Conservation (phyloP, 2,797 vertebrate genomes). For the Chlorospingus flavigularis region DNA sequence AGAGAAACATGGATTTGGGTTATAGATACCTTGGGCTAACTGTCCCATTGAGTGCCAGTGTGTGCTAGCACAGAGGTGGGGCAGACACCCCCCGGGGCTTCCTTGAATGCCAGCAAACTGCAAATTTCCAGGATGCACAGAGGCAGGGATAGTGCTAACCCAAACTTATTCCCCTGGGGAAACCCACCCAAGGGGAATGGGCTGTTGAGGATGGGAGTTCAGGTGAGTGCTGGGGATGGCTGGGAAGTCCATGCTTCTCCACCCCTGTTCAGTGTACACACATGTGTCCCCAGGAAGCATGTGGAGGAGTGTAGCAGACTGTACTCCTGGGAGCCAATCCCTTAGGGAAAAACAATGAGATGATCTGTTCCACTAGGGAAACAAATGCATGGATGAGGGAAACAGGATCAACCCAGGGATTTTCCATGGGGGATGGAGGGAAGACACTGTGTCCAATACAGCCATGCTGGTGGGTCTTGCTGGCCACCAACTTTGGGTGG, state of each 20-base stretch:
- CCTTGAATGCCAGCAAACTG: not conserved
- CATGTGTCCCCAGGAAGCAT: accelerated
- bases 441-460: not conserved
- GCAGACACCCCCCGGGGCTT: not conserved
- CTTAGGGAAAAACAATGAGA: not conserved
- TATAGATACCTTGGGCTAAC: not conserved
- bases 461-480: not conserved
- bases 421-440: not conserved
- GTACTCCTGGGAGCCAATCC: not conserved
- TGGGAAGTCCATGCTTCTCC: not conserved
- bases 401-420: not conserved
- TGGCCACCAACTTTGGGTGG: not conserved
- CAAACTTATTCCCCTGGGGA: not conserved
- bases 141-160: not conserved
- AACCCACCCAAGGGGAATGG: not conserved
- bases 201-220: not conserved
- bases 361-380: not conserved
- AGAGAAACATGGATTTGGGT: not conserved
- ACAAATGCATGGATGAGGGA: not conserved
- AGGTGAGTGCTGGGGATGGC: not conserved
- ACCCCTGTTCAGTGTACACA: accelerated
- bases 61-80: not conserved
- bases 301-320: not conserved
- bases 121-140: not conserved
- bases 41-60: not conserved